phyloP scores from a whole-genome alignment of 37 sponge, comb jelly and placozoan species.

The Hexactinellida sp. region DNA sequence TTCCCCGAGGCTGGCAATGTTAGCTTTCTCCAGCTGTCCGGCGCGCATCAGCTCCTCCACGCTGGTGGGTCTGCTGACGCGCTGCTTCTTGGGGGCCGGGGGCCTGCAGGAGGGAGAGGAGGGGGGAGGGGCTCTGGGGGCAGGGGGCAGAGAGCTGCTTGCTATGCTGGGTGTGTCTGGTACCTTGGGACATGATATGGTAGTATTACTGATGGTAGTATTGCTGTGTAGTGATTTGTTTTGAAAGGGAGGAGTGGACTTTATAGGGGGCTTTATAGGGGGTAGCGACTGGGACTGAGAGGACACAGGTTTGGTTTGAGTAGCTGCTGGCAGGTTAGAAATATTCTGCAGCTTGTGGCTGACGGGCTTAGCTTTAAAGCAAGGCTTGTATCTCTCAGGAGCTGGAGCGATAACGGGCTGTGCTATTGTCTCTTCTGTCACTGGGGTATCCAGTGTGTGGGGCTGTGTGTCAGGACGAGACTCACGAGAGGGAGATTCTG shows the following conservation, averaged over 20 bases:
- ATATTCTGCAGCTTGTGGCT: background rate
- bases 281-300: background rate
- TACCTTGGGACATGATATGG: background rate
- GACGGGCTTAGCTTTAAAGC: slow-evolving; percentile 2
- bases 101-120: background rate
- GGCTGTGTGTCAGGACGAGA: background rate
- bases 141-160: background rate
- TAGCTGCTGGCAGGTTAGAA: too few species aligned
- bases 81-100: background rate
- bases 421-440: too few species aligned
- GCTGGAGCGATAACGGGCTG: background rate
- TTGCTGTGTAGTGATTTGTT: background rate
- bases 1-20: background rate
- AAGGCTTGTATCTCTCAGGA: background rate
- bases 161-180: background rate
- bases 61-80: background rate
- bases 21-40: slow-evolving; percentile 13
- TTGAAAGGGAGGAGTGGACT: background rate
- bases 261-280: background rate
- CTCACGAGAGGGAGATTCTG: too few species aligned
- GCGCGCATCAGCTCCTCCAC: background rate
- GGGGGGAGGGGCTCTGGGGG: background rate
- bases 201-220: background rate
- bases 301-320: background rate
- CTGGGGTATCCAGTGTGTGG: too few species aligned